Conservation (phyloP, 2,797 vertebrate genomes). For the Macropus fuliginosus region DNA sequence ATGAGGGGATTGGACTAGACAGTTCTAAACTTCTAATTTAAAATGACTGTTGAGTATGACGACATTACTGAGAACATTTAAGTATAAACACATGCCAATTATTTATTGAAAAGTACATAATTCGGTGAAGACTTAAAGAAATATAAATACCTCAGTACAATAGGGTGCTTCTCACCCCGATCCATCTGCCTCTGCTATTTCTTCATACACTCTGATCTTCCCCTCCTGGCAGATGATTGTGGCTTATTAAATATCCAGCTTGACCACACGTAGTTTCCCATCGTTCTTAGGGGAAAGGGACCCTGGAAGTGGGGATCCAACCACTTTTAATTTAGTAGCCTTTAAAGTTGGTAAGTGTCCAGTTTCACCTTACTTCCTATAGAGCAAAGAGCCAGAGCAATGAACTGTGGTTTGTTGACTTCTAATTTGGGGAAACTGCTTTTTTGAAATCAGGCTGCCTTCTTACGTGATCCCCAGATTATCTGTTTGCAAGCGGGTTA, state of each 20-base stretch:
- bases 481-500: slow-evolving; percentile 1
- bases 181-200: slow-evolving; percentile 40
- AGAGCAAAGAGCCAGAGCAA: slow-evolving; percentile 36
- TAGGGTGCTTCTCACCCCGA: not conserved
- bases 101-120: not conserved
- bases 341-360: slow-evolving; percentile 43
- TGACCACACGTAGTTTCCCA: slow-evolving; percentile 22
- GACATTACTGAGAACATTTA: not conserved
- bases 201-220: not conserved
- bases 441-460: slow-evolving; percentile 4
- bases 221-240: not conserved
- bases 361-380: slow-evolving; percentile 22
- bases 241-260: slow-evolving; percentile 24
- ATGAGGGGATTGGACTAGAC: not conserved
- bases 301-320: slow-evolving; percentile 40
- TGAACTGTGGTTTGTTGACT: slow-evolving; percentile 11
- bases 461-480: not conserved
- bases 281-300: slow-evolving; percentile 16
- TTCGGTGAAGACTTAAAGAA: not conserved
- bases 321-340: slow-evolving; percentile 25
- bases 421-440: slow-evolving; percentile 5
- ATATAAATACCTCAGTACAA: not conserved
- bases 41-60: not conserved
- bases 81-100: not conserved
- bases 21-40: not conserved